Evolutionary conservation across 37 sponge, comb jelly and placozoan genomes (phyloP), one percentile per base, ranked within the genome.

Genomic region (Tethya wilhelma): DNA sequence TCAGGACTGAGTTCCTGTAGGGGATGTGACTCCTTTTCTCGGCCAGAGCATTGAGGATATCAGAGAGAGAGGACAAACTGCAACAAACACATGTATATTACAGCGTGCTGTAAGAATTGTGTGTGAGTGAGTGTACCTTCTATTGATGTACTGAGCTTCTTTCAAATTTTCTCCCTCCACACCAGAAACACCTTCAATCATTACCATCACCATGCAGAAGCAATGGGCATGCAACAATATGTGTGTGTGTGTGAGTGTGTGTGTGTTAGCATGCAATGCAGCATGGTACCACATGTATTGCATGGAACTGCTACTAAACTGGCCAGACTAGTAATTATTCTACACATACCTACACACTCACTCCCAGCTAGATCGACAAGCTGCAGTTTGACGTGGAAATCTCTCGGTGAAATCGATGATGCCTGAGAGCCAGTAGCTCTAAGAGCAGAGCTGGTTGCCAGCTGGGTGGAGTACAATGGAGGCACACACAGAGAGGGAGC

Each of bases 321-420:
- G n/a, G 22, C 22, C 32, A 33, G 29, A 42, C n/a, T 38, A n/a
- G 71, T 70, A 22, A 44, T 26, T 20, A 19, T 30, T 23, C 36
- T 44, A 1, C 1, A 25, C 83, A 56, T 62, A 84, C 91, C 91
- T 28, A 79, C 86, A 70, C 91, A 90, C 44, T 90, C 91, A 49
- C 91, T 90, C 1, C 91, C 91, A 32, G 91, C 91, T 20, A 90
- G 67, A 71, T 90, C 91, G n/a, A 90, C 91, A 23, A 90, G 78
- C 44, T 90, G 91, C 38, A 90, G 86, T 57, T 90, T 90, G 38
- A 76, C 63, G 22, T 60, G 28, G 63, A 12, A 25, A 17, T 49
- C 53, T 49, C 53, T 49, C 9, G 53, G 14, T n/a, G n/a, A n/a
- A n/a, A n/a, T n/a, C n/a, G n/a, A n/a, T n/a, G n/a, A n/a, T n/a